A percentile compares a stretch with the other conserved stretches of the same genome.
phyloP scores from a whole-genome alignment of 92 coral and sea anemone genomes.

The Epizoanthus stellaris region DNA sequence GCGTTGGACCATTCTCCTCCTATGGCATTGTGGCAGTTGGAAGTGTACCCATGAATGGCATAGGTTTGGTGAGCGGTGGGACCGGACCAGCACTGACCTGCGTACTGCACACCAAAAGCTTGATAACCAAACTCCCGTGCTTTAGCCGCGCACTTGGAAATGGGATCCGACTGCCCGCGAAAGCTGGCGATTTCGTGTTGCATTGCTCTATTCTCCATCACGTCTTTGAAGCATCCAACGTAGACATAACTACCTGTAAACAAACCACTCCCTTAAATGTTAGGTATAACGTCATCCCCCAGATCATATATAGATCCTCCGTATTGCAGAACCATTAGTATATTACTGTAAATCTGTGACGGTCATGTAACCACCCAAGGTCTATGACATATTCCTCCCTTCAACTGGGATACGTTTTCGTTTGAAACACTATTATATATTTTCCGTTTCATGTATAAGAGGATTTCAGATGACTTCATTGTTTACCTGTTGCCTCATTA shows the following conservation, averaged over 20 bases:
- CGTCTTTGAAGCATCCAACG: conserved; percentile 1
- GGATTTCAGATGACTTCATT: too few relatives aligned
- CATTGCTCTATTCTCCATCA: background rate
- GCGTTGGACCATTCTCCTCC: conserved; percentile 20
- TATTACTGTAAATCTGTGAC: too few relatives aligned
- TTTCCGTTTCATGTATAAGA: too few relatives aligned
- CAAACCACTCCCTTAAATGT: too few relatives aligned
- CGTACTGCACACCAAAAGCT: background rate
- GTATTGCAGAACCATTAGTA: too few relatives aligned
- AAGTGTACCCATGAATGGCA: background rate
- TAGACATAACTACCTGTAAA: background rate
- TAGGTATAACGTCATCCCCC: too few relatives aligned
- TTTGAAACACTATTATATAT: too few relatives aligned
- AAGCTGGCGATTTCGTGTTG: background rate
- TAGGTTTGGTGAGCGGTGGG: conserved; percentile 17
- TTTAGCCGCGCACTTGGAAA: background rate
- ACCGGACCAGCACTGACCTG: conserved; percentile 19
- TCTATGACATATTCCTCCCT: too few relatives aligned
- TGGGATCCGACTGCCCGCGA: background rate
- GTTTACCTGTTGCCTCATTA: too few relatives aligned
- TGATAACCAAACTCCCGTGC: background rate
- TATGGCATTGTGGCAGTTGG: conserved; percentile 6
- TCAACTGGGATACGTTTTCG: too few relatives aligned
- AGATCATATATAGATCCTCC: too few relatives aligned
- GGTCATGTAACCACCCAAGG: too few relatives aligned